phyloP scores from a whole-genome alignment of 2,888 invertebrate species.

The Bursaphelenchus okinawaensis region DNA sequence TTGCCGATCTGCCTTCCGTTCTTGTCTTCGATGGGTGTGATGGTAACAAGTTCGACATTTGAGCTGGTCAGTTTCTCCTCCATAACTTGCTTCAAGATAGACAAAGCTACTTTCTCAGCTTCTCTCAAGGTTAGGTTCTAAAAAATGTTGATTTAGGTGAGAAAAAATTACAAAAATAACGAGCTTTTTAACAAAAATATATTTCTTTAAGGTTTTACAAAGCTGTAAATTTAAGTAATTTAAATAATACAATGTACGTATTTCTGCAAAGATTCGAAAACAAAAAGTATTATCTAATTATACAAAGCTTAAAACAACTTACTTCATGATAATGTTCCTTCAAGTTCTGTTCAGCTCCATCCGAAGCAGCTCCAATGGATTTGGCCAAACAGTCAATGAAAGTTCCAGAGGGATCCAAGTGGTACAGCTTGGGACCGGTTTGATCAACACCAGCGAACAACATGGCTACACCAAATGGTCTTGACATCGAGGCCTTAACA shows the following conservation, averaged over 20 bases:
- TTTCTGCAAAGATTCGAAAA: neutral
- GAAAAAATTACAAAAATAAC: neutral
- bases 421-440: slow-evolving; percentile 74
- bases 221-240: slow-evolving; percentile 2
- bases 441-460: slow-evolving; percentile 83
- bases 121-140: slow-evolving; percentile 87
- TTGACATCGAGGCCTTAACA: slow-evolving; percentile 74
- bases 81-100: slow-evolving; percentile 97
- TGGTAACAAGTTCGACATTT: slow-evolving; percentile 76
- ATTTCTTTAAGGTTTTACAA: neutral
- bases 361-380: slow-evolving; percentile 97
- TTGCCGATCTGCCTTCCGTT: slow-evolving; percentile 32
- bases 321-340: slow-evolving; percentile 68
- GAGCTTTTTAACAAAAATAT: neutral
- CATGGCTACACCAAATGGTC: slow-evolving; percentile 97
- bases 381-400: slow-evolving; percentile 97
- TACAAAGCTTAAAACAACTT: neutral
- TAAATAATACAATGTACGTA: slow-evolving; percentile 12
- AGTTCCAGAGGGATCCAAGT: slow-evolving; percentile 82
- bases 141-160: slow-evolving; percentile 51
- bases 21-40: slow-evolving; percentile 44
- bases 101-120: slow-evolving; percentile 81
- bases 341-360: slow-evolving; percentile 93
- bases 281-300: neutral
- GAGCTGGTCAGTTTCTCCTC: slow-evolving; percentile 94